Conservation (phyloP, 2,888 invertebrate species). For the Phoenoteleia sp. region DNA sequence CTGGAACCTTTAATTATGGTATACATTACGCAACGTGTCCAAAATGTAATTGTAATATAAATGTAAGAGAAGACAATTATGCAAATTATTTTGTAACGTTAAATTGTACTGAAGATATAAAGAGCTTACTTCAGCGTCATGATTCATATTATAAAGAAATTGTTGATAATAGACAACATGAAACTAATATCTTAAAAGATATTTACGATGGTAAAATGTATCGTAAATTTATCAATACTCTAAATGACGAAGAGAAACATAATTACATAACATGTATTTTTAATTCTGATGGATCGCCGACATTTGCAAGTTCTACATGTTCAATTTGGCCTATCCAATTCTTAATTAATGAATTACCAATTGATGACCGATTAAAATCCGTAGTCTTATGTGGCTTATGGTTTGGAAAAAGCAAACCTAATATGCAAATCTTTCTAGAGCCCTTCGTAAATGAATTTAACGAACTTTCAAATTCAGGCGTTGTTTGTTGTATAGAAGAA, state of each 20-base stretch:
- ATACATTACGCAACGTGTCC: neutral
- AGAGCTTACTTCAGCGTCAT: neutral
- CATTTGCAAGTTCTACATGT: slow-evolving; percentile 23
- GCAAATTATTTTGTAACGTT: neutral
- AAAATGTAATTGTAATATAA: neutral
- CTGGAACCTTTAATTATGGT: neutral
- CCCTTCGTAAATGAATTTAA: slow-evolving; percentile 51
- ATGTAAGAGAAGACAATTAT: neutral
- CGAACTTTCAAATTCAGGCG: slow-evolving; percentile 23
- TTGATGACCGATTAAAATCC: slow-evolving; percentile 18
- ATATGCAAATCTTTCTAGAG: slow-evolving; percentile 23
- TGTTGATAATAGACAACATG: neutral
- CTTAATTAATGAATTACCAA: slow-evolving; percentile 37
- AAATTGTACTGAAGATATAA: neutral
- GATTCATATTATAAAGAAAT: neutral
- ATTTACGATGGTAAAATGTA: neutral
- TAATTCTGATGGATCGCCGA: neutral
- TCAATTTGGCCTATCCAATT: slow-evolving; percentile 47
- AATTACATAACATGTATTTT: slow-evolving; percentile 18
- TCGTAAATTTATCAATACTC: slow-evolving; percentile 11
- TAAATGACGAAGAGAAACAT: neutral
- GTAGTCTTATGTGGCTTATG: slow-evolving; percentile 9
- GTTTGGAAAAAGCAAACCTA: slow-evolving; percentile 17
- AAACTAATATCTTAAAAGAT: neutral
- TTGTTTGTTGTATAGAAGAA: slow-evolving; percentile 28